phyloP scores from a whole-genome alignment of 2,888 invertebrate species.

The Vanessa cardui region DNA sequence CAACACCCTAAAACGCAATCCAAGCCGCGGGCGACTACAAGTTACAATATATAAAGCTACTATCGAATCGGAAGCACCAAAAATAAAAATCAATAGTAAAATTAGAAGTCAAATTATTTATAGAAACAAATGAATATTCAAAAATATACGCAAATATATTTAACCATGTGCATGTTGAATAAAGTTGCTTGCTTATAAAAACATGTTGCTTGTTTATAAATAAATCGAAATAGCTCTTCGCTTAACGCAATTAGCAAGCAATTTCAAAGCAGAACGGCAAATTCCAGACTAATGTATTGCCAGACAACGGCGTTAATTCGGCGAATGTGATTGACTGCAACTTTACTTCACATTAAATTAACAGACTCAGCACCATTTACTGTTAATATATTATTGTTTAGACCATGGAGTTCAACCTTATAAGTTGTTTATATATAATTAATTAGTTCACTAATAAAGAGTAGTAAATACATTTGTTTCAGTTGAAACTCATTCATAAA shows the following conservation, averaged over 20 bases:
- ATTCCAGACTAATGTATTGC: slow-evolving; percentile 39
- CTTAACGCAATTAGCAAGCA: slow-evolving; percentile 45
- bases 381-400: neutral
- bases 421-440: too few species aligned
- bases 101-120: too few species aligned
- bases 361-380: neutral
- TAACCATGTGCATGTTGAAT: neutral
- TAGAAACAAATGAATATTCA: too few species aligned
- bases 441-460: too few species aligned
- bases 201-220: slow-evolving; percentile 6
- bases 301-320: slow-evolving; percentile 24
- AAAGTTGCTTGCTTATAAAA: neutral
- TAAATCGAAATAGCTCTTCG: slow-evolving; percentile 31
- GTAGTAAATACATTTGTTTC: too few species aligned
- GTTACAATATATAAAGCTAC: too few species aligned
- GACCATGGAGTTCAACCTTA: too few species aligned
- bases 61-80: too few species aligned
- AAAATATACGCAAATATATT: neutral
- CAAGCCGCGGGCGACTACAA: too few species aligned
- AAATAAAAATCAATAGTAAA: too few species aligned
- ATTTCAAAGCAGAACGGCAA: slow-evolving; percentile 40
- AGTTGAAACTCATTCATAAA: too few species aligned
- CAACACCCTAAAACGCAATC: too few species aligned
- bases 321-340: slow-evolving; percentile 16
- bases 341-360: neutral